A percentile compares a stretch with the other conserved stretches of the same genome.
Conservation (phyloP, 2,797 vertebrate species). For the Zenarchopterus dispar region DNA sequence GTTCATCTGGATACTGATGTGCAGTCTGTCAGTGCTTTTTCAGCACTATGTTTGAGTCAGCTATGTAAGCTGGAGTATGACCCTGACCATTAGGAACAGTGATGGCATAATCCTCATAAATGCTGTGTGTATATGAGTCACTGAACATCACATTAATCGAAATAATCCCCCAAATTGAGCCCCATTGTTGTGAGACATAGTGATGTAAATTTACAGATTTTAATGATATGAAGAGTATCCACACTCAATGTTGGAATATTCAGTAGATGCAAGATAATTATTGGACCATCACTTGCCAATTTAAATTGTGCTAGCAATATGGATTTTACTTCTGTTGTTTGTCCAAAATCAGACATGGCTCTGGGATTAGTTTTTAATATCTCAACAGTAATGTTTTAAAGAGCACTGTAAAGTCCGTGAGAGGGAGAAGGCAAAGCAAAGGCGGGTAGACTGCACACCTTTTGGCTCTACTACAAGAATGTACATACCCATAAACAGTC, state of each 20-base stretch:
- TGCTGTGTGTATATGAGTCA: neutral
- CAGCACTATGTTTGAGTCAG: too few species aligned
- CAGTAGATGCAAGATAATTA: neutral
- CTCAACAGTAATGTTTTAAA: too few species aligned
- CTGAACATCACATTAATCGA: conserved; percentile 7
- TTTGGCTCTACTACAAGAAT: conserved; percentile 47
- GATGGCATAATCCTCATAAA: conserved; percentile 38
- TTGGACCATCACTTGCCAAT: neutral
- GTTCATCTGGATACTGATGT: neutral
- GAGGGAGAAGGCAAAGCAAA: neutral
- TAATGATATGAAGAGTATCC: too few species aligned
- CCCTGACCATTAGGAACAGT: conserved; percentile 6
- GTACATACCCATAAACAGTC: neutral
- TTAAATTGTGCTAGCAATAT: conserved; percentile 9
- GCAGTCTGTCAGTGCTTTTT: neutral
- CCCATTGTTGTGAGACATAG: too few species aligned
- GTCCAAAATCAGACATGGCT: too few species aligned
- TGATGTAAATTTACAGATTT: too few species aligned
- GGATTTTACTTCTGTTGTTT: too few species aligned
- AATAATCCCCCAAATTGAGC: conserved; percentile 3
- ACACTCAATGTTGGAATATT: neutral
- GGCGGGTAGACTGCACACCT: neutral
- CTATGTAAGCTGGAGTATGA: conserved; percentile 21
- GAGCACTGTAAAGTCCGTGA: neutral
- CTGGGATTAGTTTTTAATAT: too few species aligned